Evolutionary conservation across 2,888 invertebrate species (phyloP).

Genomic region (Aphidoletes aphidimyza): DNA sequence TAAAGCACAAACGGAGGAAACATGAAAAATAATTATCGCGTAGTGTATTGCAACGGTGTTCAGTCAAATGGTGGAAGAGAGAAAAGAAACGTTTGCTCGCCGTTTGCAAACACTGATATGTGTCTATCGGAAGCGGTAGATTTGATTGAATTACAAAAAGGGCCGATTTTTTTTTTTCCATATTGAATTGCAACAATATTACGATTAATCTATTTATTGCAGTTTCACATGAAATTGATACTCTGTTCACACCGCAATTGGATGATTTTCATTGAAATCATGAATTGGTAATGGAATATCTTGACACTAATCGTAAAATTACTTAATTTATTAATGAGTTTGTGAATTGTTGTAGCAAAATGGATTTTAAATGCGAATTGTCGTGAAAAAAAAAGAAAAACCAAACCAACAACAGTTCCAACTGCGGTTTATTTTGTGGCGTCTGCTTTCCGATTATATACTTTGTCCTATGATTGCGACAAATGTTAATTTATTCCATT

Average conservation of each 20-base stretch:
- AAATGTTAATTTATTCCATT: too few species aligned
- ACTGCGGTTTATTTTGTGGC: too few species aligned
- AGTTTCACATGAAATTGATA: too few species aligned
- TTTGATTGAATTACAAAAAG: neutral
- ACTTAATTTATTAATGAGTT: slow-evolving; percentile 30
- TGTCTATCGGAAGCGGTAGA: neutral
- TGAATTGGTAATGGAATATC: neutral
- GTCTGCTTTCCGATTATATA: too few species aligned
- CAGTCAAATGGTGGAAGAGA: neutral
- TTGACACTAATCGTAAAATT: neutral
- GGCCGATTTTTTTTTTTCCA: too few species aligned
- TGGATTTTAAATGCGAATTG: too few species aligned
- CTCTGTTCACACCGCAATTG: too few species aligned
- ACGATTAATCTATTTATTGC: neutral
- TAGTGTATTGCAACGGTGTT: neutral
- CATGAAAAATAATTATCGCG: slow-evolving; percentile 48
- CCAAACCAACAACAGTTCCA: too few species aligned
- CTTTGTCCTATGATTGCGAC: too few species aligned
- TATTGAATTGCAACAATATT: neutral
- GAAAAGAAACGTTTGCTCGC: neutral
- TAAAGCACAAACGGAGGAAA: neutral
- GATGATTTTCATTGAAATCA: slow-evolving; percentile 12
- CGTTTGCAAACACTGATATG: neutral
- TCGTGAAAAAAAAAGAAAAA: too few species aligned
- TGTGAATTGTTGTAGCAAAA: neutral